Evolutionary conservation across 1,140 invertebrate species (phyloP).

Genomic region (Eueides isabella): DNA sequence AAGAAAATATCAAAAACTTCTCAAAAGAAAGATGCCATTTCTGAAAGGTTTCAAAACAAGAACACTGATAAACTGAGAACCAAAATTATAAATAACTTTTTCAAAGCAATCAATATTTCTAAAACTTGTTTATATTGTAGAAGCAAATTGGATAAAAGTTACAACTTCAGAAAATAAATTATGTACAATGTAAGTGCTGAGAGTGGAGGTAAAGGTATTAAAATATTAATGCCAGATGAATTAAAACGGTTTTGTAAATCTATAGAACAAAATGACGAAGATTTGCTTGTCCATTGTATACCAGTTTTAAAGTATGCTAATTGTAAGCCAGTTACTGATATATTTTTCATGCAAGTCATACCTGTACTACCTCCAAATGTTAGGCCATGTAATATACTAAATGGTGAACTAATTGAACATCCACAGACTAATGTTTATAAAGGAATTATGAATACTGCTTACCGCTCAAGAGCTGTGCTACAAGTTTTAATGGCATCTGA

Average conservation of each 20-base stretch:
- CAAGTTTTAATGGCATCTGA: slow-evolving; percentile 81
- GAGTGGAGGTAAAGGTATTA: slow-evolving; percentile 66
- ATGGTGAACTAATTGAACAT: slow-evolving; percentile 90
- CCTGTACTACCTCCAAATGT: slow-evolving; percentile 93
- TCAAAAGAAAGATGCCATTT: slow-evolving; percentile 71
- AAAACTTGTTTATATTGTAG: slow-evolving; percentile 86
- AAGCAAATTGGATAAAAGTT: slow-evolving; percentile 83
- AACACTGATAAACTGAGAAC: slow-evolving; percentile 85
- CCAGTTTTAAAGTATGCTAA: slow-evolving; percentile 86
- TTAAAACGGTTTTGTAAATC: slow-evolving; percentile 87
- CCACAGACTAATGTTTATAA: slow-evolving; percentile 90
- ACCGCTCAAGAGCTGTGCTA: slow-evolving; percentile 86
- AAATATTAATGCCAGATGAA: slow-evolving; percentile 85
- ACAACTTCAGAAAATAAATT: slow-evolving; percentile 84
- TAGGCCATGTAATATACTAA: slow-evolving; percentile 89
- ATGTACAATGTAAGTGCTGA: slow-evolving; percentile 81
- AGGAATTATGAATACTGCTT: slow-evolving; percentile 85
- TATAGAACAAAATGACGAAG: slow-evolving; percentile 90
- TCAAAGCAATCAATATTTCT: slow-evolving; percentile 81
- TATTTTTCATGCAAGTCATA: slow-evolving; percentile 94
- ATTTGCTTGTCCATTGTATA: slow-evolving; percentile 87
- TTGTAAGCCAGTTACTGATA: slow-evolving; percentile 88
- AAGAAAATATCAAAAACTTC: slow-evolving; percentile 70
- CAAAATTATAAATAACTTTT: slow-evolving; percentile 83
- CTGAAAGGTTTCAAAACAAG: slow-evolving; percentile 79